Percentiles rank a stretch among this genome's conserved stretches.
Conservation (phyloP, 2,113 vertebrate species). For the Ailuropoda melanoleuca region DNA sequence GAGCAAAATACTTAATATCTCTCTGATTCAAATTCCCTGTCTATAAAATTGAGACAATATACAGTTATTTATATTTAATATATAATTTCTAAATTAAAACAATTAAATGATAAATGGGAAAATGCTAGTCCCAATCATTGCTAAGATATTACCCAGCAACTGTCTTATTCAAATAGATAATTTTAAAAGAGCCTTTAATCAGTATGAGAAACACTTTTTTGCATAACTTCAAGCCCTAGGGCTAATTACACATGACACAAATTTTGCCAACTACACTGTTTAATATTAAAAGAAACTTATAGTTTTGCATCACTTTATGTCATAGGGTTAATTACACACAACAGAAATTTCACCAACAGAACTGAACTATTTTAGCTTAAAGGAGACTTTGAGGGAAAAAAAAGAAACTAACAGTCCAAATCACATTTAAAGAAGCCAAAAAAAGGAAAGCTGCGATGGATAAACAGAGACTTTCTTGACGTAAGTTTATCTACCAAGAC, state of each 20-base stretch:
- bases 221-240: neutral
- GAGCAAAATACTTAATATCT: conserved; percentile 35
- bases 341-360: neutral
- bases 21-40: neutral
- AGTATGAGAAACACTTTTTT: neutral
- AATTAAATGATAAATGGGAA: neutral
- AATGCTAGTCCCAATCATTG: neutral
- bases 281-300: neutral
- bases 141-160: neutral
- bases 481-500: neutral
- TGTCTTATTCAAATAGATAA: neutral
- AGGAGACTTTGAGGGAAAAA: neutral
- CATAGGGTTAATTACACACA: neutral
- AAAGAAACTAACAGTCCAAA: neutral
- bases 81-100: conserved; percentile 30
- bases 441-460: neutral
- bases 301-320: neutral
- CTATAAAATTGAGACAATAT: neutral
- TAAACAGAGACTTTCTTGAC: neutral
- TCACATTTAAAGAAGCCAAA: conserved; percentile 23
- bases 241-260: neutral
- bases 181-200: neutral
- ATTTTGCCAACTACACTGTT: neutral
- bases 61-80: neutral
- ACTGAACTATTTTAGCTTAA: conserved; percentile 7